Conservation (phyloP, 2,888 invertebrate species). For the Erannis defoliaria region DNA sequence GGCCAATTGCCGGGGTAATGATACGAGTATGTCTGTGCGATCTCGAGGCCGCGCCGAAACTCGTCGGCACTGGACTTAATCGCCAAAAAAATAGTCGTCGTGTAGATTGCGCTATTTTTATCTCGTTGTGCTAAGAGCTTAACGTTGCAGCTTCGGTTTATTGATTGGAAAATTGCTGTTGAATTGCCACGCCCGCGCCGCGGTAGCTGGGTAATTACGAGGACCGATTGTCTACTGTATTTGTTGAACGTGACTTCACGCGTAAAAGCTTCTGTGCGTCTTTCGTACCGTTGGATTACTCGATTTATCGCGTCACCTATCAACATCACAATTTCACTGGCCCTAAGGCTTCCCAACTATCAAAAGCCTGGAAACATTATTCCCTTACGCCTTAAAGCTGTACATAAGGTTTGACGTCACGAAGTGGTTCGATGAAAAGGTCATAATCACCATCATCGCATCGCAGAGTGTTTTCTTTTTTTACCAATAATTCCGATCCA, state of each 20-base stretch:
- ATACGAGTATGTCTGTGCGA: constrained; percentile 41
- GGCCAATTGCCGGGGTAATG: constrained; percentile 39
- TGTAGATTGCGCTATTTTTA: constrained; percentile 44
- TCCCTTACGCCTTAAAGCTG: too few species aligned
- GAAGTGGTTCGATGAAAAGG: not conserved
- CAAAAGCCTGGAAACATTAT: too few species aligned
- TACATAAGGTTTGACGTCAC: not conserved
- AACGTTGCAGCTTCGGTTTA: constrained; percentile 31
- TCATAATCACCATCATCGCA: not conserved
- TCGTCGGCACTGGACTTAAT: constrained; percentile 38
- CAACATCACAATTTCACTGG: not conserved
- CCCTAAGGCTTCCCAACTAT: not conserved
- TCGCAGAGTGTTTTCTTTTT: not conserved
- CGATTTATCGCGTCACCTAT: not conserved
- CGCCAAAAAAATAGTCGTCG: constrained; percentile 40
- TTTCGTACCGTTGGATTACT: constrained; percentile 4
- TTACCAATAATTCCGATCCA: not conserved
- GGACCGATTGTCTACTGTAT: constrained; percentile 6
- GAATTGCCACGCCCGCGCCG: constrained; percentile 35
- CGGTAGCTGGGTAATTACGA: constrained; percentile 31
- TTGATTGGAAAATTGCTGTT: constrained; percentile 44
- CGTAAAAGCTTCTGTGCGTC: constrained; percentile 11
- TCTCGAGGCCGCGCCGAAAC: constrained; percentile 43
- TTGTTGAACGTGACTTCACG: constrained; percentile 15
- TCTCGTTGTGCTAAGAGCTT: constrained; percentile 34